A percentile compares a stretch with the other conserved stretches of the same genome.
These are phyloP conservation scores for Syrrhaptes paradoxus DNA, from an alignment of 2,113 vertebrate species.

Conservation along the genomic window DNA sequence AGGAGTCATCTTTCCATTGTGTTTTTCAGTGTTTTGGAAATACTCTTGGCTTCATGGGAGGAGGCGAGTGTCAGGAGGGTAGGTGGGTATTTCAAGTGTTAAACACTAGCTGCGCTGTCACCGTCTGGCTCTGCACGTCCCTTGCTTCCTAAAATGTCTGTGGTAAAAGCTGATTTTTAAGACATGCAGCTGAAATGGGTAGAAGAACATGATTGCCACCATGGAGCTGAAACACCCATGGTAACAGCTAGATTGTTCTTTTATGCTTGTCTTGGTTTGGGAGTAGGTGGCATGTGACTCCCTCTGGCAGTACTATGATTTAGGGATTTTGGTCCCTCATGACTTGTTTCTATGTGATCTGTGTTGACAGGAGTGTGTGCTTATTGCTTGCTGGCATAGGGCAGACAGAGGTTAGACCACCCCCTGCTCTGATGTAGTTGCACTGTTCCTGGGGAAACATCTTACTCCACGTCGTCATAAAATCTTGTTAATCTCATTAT, in stretches of 20 bases:
- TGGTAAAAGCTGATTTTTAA: background rate
- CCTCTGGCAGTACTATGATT: background rate
- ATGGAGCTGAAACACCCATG: accelerated
- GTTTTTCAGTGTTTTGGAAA: background rate
- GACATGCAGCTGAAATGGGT: background rate
- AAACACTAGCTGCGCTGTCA: background rate
- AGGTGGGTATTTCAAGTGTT: background rate
- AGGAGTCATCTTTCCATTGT: background rate
- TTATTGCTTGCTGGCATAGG: background rate
- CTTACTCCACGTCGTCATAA: background rate
- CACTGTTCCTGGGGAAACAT: background rate
- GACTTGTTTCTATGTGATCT: background rate
- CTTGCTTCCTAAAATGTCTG: background rate
- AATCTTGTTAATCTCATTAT: background rate
- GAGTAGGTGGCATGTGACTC: background rate
- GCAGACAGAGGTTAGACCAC: background rate
- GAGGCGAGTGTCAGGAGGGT: background rate
- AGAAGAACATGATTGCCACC: background rate
- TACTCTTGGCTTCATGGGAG: background rate
- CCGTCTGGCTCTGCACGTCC: background rate
- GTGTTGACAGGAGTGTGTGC: background rate
- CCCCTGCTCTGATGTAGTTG: background rate
- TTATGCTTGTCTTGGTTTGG: background rate
- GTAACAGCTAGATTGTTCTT: background rate
- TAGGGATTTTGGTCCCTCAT: background rate